Evolutionary conservation across 2,113 vertebrate species (phyloP), one percentile per base, ranked within the genome.

Genomic region (Esox niger): DNA sequence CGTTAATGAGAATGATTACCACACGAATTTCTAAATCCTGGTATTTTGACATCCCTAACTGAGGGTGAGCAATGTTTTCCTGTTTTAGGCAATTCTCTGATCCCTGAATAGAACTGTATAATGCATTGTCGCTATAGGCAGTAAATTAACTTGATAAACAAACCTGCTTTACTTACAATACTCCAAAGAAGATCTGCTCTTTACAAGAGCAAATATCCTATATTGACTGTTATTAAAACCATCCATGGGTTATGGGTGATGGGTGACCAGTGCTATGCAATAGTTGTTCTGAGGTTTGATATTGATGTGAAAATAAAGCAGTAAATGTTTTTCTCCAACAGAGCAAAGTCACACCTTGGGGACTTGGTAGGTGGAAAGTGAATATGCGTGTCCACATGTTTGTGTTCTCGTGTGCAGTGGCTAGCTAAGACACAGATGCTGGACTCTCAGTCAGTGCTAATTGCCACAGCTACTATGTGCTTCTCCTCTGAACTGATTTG

Each of bases 391-490:
- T 60, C 29, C 21, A 20, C 9, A 30, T 61, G 58, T 32, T 29
- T 32, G 20, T 32, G 35, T 25, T n/a, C 43, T 32, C 25, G 61
- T 62, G 32, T 59, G 58, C 73, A 43, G 61, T 21, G 33, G 61
- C 31, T 21, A 8, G 59, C 31, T 61, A 31, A 29, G 58, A 32
- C 23, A 32, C 29, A 67, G 76, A 79, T 69, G 74, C 70, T 71
- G 68, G 21, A 55, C 27, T 76, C 78, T 73, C 73, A 32, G 71
- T 81, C 68, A 77, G 82, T 71, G 69, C 82, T 77, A 78, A 86
- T 84, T 82, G 83, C 68, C 69, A 66, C 43, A 62, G 74, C 73
- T 69, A n/a, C n/a, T n/a, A 64, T 49, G 46, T 60, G 78, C 26
- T 54, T 79, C 66, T 79, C 66, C 47, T 69, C 65, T 61, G 63